phyloP scores from a whole-genome alignment of 2,113 vertebrate species.

The Xenopus laevis region DNA sequence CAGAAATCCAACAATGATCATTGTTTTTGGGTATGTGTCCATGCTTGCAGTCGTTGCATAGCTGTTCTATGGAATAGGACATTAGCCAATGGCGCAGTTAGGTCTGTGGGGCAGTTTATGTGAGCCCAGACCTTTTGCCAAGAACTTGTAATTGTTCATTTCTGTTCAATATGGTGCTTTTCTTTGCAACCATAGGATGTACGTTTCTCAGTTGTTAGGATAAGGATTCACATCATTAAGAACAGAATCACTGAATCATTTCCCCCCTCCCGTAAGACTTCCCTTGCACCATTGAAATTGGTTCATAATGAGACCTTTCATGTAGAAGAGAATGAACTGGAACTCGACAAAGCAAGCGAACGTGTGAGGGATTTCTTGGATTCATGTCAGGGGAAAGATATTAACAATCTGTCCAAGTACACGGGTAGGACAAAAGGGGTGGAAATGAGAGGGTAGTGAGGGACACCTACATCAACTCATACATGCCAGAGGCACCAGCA shows the following conservation, averaged over 20 bases:
- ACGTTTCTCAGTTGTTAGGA: too few relatives aligned
- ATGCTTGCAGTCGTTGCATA: too few relatives aligned
- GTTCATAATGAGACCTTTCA: slow-evolving; percentile 41
- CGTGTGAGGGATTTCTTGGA: slow-evolving; percentile 16
- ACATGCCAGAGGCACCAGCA: background rate
- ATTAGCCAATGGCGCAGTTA: too few relatives aligned
- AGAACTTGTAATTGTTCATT: too few relatives aligned
- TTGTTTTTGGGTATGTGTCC: too few relatives aligned
- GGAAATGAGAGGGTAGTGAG: slow-evolving; percentile 18
- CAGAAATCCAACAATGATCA: too few relatives aligned
- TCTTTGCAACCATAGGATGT: too few relatives aligned
- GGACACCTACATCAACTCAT: background rate
- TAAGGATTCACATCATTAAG: too few relatives aligned
- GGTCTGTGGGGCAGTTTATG: too few relatives aligned
- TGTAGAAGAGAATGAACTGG: slow-evolving; percentile 33
- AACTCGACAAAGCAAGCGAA: slow-evolving; percentile 29
- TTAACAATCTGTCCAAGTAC: slow-evolving; percentile 41
- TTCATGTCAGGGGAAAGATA: slow-evolving; percentile 26
- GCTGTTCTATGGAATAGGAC: too few relatives aligned
- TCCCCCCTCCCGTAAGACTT: background rate
- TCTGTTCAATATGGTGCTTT: too few relatives aligned
- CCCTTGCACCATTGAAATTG: slow-evolving; percentile 29
- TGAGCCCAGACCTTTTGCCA: too few relatives aligned
- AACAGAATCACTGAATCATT: background rate
- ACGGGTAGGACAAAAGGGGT: slow-evolving; percentile 16